Conservation (phyloP, 2,888 invertebrate species). For the Amphipyra tragopoginis region DNA sequence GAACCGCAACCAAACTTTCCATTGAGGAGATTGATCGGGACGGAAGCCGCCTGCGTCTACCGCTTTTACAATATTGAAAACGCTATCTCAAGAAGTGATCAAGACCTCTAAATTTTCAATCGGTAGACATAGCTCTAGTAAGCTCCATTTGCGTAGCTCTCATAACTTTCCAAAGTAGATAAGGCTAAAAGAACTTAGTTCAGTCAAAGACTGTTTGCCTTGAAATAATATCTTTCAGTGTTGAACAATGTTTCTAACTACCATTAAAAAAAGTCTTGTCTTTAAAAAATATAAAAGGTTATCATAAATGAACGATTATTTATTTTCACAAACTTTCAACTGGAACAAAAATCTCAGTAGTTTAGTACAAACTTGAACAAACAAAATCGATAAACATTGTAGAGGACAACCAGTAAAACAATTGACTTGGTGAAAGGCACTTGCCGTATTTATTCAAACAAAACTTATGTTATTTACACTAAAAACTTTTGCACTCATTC, state of each 20-base stretch:
- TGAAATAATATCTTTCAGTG: background rate
- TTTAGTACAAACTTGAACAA: too few relatives aligned
- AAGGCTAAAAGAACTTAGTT: background rate
- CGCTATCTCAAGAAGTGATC: slow-evolving; percentile 22
- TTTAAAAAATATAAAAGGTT: too few relatives aligned
- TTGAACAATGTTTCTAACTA: background rate
- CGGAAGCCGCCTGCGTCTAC: background rate
- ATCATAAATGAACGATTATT: background rate
- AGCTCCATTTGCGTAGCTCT: background rate
- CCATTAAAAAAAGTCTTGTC: too few relatives aligned
- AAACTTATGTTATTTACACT: too few relatives aligned
- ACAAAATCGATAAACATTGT: too few relatives aligned
- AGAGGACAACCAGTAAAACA: too few relatives aligned
- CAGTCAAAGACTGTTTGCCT: background rate
- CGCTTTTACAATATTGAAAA: slow-evolving; percentile 24
- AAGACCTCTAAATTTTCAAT: slow-evolving; percentile 12
- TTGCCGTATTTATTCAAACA: too few relatives aligned
- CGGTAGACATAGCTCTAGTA: background rate
- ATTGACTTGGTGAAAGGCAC: too few relatives aligned
- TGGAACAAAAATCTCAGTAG: too few relatives aligned
- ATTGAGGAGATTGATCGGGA: slow-evolving; percentile 18
- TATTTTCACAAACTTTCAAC: too few relatives aligned
- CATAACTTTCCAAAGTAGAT: background rate
- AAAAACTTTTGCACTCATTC: too few relatives aligned
- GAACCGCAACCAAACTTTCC: slow-evolving; percentile 11